phyloP scores from a whole-genome alignment of 2,888 invertebrate genomes.

The Drosophila pullipes region DNA sequence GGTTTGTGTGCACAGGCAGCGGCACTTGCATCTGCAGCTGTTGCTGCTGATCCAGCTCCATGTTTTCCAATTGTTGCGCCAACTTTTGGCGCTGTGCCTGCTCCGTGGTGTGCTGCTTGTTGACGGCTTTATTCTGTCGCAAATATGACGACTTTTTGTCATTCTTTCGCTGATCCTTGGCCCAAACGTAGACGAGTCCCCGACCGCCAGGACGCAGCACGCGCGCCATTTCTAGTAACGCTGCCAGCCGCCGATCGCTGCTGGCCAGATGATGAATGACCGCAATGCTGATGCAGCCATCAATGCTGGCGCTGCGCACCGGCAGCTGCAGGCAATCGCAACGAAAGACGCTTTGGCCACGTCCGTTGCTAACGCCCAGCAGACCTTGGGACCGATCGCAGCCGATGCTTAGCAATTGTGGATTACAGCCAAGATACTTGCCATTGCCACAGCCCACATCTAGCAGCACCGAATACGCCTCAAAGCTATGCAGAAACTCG shows the following conservation, averaged over 20 bases:
- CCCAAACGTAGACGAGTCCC: constrained; percentile 98
- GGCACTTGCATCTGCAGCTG: constrained; percentile 54
- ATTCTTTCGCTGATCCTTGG: constrained; percentile 92
- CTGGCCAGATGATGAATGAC: constrained; percentile 98
- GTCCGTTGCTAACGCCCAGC: constrained; percentile 87
- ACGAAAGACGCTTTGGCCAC: constrained; percentile 89
- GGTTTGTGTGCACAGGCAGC: constrained; percentile 93
- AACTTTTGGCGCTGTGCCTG: constrained; percentile 79
- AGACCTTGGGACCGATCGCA: constrained; percentile 92
- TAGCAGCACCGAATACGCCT: constrained; percentile 90
- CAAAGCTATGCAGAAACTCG: constrained; percentile 90
- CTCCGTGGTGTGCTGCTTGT: constrained; percentile 85
- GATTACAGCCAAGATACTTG: constrained; percentile 91
- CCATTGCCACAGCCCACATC: constrained; percentile 99
- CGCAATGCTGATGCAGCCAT: constrained; percentile 96
- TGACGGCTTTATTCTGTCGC: constrained; percentile 87
- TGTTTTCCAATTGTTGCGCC: constrained; percentile 51
- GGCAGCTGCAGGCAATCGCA: constrained; percentile 92
- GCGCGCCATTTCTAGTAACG: constrained; percentile 91
- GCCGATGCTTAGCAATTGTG: constrained; percentile 88
- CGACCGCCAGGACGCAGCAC: constrained; percentile 90
- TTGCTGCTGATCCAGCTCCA: constrained; percentile 38
- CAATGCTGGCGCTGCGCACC: constrained; percentile 89
- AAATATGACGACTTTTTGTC: constrained; percentile 90
- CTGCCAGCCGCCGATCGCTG: constrained; percentile 90